A percentile compares a stretch with the other conserved stretches of the same genome.
phyloP scores from a whole-genome alignment of 2,797 vertebrate genomes.

The Sebastes oblongus region DNA sequence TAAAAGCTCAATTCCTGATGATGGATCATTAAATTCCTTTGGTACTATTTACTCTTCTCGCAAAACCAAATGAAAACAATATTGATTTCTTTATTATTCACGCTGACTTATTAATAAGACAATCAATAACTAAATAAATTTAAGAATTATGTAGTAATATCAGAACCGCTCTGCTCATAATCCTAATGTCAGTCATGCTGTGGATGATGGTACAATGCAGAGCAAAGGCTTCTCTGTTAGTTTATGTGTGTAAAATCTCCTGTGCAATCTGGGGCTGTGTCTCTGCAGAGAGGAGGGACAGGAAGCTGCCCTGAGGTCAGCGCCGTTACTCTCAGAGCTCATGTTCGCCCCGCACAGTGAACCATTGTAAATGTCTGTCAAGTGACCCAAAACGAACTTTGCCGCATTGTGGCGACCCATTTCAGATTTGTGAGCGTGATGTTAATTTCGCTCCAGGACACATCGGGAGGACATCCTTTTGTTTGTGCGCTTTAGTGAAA shows the following conservation, averaged over 20 bases:
- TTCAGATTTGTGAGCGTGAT: slow-evolving; percentile 31
- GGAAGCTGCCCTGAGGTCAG: slow-evolving; percentile 59
- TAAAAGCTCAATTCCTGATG: not conserved
- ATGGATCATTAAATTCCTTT: not conserved
- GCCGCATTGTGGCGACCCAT: slow-evolving; percentile 19
- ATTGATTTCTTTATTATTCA: slow-evolving; percentile 16
- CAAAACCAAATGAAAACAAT: slow-evolving; percentile 8
- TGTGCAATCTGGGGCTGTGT: not conserved
- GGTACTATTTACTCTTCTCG: not conserved
- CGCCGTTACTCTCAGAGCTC: slow-evolving; percentile 18
- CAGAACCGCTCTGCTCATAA: not conserved
- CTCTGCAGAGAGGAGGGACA: slow-evolving; percentile 30
- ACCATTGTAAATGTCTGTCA: slow-evolving; percentile 51
- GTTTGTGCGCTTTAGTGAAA: slow-evolving; percentile 4
- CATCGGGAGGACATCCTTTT: slow-evolving; percentile 13
- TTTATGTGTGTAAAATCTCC: not conserved
- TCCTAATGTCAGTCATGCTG: not conserved
- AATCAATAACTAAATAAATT: slow-evolving; percentile 18
- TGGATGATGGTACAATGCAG: not conserved
- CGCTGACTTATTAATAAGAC: not conserved
- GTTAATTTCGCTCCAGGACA: slow-evolving; percentile 28
- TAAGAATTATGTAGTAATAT: not conserved
- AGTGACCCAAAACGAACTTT: slow-evolving; percentile 48
- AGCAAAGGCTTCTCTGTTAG: not conserved
- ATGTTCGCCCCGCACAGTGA: slow-evolving; percentile 50